Conservation (phyloP, 2,113 vertebrate species). For the Ictidomys tridecemlineatus region DNA sequence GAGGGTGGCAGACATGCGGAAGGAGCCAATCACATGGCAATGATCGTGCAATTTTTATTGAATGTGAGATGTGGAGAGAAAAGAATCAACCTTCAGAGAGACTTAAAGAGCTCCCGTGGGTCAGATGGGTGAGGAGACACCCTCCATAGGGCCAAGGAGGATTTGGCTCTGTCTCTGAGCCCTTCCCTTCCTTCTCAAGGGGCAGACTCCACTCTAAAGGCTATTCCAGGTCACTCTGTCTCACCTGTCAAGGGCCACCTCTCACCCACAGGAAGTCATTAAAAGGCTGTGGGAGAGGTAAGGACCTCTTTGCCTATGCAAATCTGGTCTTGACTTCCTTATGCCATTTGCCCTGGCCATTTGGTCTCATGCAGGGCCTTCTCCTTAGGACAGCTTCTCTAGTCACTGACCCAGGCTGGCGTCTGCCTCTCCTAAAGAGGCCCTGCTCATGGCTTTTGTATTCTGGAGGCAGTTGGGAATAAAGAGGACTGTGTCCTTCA, state of each 20-base stretch:
- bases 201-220: background rate
- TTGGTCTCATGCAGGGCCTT: background rate
- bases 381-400: background rate
- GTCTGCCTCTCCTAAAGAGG: constrained; percentile 22
- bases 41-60: background rate
- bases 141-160: background rate
- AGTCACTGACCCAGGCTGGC: background rate
- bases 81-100: background rate
- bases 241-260: background rate
- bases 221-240: background rate
- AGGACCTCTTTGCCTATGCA: constrained; percentile 39
- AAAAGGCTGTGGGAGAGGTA: background rate
- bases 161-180: background rate
- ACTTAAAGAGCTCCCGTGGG: background rate
- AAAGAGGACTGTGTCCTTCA: background rate
- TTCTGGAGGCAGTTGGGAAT: background rate
- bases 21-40: rapidly evolving
- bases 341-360: background rate
- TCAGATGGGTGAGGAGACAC: background rate
- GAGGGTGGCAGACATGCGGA: background rate
- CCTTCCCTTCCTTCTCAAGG: background rate
- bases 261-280: constrained; percentile 53
- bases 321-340: constrained; percentile 41
- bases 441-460: background rate
- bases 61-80: background rate